Conservation (phyloP, 1,140 invertebrate genomes). For the Papilio polyxenes region DNA sequence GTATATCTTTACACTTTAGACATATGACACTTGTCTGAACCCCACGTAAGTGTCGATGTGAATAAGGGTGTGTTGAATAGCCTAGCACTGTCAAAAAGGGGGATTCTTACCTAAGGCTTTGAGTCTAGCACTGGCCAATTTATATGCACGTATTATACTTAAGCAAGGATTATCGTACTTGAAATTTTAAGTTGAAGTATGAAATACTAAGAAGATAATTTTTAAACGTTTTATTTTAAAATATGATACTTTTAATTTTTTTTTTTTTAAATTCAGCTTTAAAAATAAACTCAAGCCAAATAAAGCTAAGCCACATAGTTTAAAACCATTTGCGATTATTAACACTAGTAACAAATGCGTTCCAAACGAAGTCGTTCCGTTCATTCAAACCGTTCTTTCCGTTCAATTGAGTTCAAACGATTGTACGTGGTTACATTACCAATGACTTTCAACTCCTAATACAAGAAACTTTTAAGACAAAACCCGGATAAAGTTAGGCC, state of each 20-base stretch:
- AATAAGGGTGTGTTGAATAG: slow-evolving; percentile 4
- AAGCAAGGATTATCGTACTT: neutral
- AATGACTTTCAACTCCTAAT: slow-evolving; percentile 23
- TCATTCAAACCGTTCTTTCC: slow-evolving; percentile 7
- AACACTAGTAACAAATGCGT: neutral
- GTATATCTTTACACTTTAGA: neutral
- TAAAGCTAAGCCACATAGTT: neutral
- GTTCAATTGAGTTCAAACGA: slow-evolving; percentile 17
- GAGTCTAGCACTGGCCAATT: slow-evolving; percentile 3
- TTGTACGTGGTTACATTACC: neutral
- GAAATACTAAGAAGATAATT: neutral
- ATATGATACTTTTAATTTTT: no score
- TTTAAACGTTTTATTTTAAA: no score
- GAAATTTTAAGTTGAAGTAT: neutral
- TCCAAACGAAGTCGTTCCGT: slow-evolving; percentile 6
- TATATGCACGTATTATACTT: neutral
- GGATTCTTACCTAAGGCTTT: neutral
- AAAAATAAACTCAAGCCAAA: no score
- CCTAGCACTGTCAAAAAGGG: neutral
- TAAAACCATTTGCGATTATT: neutral
- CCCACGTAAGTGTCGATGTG: neutral
- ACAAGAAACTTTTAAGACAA: slow-evolving; percentile 33
- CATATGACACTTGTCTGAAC: neutral
- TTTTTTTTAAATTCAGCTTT: no score
- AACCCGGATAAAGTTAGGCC: slow-evolving; percentile 32